Evolutionary conservation across 2,888 invertebrate genomes (phyloP).

Genomic region (Theodoxus fluviatilis): DNA sequence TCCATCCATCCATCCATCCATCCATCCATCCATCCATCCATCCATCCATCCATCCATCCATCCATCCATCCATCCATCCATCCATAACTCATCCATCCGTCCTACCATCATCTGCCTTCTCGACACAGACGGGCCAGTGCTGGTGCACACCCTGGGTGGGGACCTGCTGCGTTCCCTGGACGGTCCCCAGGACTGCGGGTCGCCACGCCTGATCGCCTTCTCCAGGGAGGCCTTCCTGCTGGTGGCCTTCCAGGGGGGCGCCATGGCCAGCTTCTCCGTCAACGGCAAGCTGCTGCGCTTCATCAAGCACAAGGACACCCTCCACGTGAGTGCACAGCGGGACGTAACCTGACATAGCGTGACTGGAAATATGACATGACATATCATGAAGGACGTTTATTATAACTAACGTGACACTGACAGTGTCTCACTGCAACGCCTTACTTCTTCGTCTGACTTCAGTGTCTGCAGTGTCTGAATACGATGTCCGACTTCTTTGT

Average conservation of each 20-base stretch:
- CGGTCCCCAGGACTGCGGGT: slow-evolving; percentile 71
- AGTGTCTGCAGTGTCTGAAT: too few species aligned
- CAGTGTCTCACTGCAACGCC: too few species aligned
- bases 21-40: too few species aligned
- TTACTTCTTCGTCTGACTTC: too few species aligned
- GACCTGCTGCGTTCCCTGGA: slow-evolving; percentile 91
- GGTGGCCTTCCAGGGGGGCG: slow-evolving; percentile 88
- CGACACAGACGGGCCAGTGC: slow-evolving; percentile 85
- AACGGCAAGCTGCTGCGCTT: slow-evolving; percentile 88
- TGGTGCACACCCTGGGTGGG: slow-evolving; percentile 97
- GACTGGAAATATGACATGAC: not conserved
- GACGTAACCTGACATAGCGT: not conserved
- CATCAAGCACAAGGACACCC: slow-evolving; percentile 92
- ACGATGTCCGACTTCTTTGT: too few species aligned
- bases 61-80: too few species aligned
- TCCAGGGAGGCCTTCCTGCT: slow-evolving; percentile 96
- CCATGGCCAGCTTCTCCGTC: slow-evolving; percentile 91
- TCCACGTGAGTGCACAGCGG: slow-evolving; percentile 75
- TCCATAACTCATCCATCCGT: too few species aligned
- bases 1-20: too few species aligned
- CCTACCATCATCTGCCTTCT: too few species aligned
- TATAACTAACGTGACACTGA: too few species aligned
- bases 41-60: too few species aligned
- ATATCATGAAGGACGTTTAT: too few species aligned
- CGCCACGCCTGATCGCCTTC: slow-evolving; percentile 90